These are phyloP conservation scores for Lasioglossum vierecki DNA, from an alignment of 2,888 invertebrate species.

Conservation along the genomic window DNA sequence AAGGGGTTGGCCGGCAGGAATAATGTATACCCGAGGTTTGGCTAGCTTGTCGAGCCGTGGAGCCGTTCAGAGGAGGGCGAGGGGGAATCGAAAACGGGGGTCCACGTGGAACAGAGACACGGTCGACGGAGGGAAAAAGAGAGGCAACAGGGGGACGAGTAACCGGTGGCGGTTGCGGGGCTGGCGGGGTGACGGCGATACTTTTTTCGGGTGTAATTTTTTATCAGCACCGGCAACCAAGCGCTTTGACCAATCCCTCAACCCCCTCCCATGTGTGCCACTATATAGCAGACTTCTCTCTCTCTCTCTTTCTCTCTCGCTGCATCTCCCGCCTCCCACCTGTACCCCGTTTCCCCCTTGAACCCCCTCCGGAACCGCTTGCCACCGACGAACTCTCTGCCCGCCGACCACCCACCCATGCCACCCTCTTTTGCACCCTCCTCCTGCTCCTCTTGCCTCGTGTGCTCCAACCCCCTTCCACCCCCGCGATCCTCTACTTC, in stretches of 20 bases:
- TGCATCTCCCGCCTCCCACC: slow-evolving; percentile 51
- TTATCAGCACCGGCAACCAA: slow-evolving; percentile 79
- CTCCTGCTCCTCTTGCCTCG: background rate
- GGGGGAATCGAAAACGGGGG: slow-evolving; percentile 30
- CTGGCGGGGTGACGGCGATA: slow-evolving; percentile 72
- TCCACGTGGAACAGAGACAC: slow-evolving; percentile 30
- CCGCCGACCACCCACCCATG: slow-evolving; percentile 47
- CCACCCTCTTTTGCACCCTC: slow-evolving; percentile 39
- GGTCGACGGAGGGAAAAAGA: slow-evolving; percentile 22
- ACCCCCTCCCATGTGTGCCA: slow-evolving; percentile 57
- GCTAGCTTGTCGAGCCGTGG: slow-evolving; percentile 70
- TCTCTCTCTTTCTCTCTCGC: background rate
- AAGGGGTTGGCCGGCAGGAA: slow-evolving; percentile 77
- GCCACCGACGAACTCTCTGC: slow-evolving; percentile 29
- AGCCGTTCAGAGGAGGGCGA: slow-evolving; percentile 49
- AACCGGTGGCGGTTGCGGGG: slow-evolving; percentile 44
- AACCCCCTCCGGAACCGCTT: slow-evolving; percentile 51
- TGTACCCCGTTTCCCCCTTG: slow-evolving; percentile 63
- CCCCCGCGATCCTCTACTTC: slow-evolving; percentile 36
- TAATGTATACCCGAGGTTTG: slow-evolving; percentile 79
- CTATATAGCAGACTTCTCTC: slow-evolving; percentile 63
- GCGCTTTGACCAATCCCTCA: slow-evolving; percentile 80
- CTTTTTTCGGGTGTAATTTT: slow-evolving; percentile 81
- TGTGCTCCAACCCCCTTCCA: slow-evolving; percentile 5
- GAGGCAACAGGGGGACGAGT: slow-evolving; percentile 42